Evolutionary conservation across 1,140 invertebrate species (phyloP), one percentile per base, ranked within the genome.

Genomic region (Maconellicoccus hirsutus): DNA sequence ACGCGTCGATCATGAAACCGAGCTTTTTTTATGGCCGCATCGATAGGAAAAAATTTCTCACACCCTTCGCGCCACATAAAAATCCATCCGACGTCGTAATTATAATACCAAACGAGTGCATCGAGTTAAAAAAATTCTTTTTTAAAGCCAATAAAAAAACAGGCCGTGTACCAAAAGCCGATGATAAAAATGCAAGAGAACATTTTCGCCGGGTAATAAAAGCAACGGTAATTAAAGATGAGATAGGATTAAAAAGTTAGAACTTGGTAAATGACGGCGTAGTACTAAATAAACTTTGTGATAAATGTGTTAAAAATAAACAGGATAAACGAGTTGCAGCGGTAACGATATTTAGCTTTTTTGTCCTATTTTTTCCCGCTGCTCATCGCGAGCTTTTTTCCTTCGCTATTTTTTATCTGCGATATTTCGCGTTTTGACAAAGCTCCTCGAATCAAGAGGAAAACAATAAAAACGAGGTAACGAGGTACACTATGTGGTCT

Each of bases 251-350:
- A 52, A 52, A 52, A 52, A 52, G 42, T 52, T 52, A 52, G n/a
- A 52, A 52, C 10, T 19, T 52, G 6, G 2, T 52, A 52, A 52
- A 52, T 52, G 42, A 52, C 42, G 42, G 16, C 42, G 42, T 12
- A 3, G 29, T 52, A 52, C 42, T 16, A 16, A 52, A 52, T 52
- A 52, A 52, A 52, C 42, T 52, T 52, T 52, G 42, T 52, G 42
- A 52, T 52, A 52, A 52, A 52, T 52, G 42, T 52, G 42, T 52
- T 52, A 52, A 52, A 52, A 52, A 52, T 52, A 52, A 52, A 52
- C 42, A 52, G 42, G 42, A 52, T 52, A 52, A 52, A 52, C 12
- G 42, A 52, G n/a, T 52, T 8, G n/a, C 42, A 16, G 42, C 16
- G 42, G 42, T 52, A 52, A 52, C 42, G 42, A 52, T 52, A 52